phyloP scores from a whole-genome alignment of 2,113 vertebrate genomes.

The Bostrychus sinensis region DNA sequence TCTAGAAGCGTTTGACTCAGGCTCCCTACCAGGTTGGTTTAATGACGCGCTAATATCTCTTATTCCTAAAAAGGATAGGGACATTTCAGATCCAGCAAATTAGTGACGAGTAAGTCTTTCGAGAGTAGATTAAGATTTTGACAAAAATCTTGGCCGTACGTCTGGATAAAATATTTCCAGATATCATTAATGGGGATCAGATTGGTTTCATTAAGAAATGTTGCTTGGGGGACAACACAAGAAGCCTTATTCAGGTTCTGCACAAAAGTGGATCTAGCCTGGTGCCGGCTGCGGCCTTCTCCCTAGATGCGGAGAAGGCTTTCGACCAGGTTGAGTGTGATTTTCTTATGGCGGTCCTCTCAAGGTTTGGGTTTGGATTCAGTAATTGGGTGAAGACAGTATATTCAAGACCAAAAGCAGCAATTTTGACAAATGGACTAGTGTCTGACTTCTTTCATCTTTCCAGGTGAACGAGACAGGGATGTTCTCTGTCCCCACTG shows the following conservation, averaged over 20 bases:
- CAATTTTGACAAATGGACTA: not conserved
- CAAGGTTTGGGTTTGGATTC: not conserved
- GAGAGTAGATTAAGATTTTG: no score
- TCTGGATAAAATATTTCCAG: not conserved
- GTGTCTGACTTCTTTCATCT: not conserved
- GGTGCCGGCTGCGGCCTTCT: not conserved
- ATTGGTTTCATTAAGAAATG: not conserved
- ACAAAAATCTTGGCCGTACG: not conserved
- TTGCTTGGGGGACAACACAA: not conserved
- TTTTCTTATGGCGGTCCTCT: not conserved
- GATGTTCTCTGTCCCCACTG: not conserved
- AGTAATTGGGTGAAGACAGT: not conserved
- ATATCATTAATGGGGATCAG: not conserved
- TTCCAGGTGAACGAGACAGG: not conserved
- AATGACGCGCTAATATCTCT: not conserved
- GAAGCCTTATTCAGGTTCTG: not conserved
- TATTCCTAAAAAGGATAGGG: not conserved
- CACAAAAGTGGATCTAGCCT: not conserved
- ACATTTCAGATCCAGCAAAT: not conserved
- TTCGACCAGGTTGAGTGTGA: not conserved
- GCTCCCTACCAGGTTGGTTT: not conserved
- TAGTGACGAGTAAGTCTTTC: not conserved
- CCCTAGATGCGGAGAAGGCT: not conserved
- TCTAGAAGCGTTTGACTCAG: not conserved
- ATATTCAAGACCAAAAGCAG: conserved; percentile 1